A percentile compares a stretch with the other conserved stretches of the same genome.
Evolutionary conservation across 2,113 vertebrate genomes (phyloP).

Genomic region (Podocnemis expansa): DNA sequence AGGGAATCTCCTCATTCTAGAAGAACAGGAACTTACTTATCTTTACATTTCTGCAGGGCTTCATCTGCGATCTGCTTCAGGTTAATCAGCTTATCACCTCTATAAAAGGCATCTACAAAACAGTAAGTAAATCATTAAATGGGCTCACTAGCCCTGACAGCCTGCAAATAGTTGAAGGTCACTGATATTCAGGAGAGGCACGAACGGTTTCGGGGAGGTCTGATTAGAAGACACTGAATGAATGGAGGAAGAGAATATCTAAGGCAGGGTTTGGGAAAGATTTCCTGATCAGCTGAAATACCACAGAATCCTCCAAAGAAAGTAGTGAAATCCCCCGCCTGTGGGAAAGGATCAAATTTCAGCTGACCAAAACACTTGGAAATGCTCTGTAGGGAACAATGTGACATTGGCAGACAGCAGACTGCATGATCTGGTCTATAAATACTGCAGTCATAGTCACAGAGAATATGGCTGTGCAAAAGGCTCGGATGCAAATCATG

Average conservation of each 20-base stretch:
- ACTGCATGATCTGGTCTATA: not conserved
- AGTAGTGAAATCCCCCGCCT: not conserved
- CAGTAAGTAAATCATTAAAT: not conserved
- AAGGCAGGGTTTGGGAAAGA: constrained; percentile 23
- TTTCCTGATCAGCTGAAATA: constrained; percentile 14
- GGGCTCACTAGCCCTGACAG: not conserved
- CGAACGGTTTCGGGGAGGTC: not conserved
- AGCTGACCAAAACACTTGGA: not conserved
- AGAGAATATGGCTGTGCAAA: not conserved
- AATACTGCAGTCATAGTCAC: not conserved
- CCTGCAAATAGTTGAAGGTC: constrained; percentile 7
- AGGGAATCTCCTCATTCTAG: not conserved
- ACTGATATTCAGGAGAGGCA: not conserved
- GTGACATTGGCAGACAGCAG: rapidly evolving
- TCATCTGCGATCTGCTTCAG: constrained; percentile 94
- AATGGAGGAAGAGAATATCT: not conserved
- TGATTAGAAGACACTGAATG: not conserved
- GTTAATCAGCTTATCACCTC: constrained; percentile 95
- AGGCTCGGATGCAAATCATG: not conserved
- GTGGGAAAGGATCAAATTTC: constrained; percentile 5
- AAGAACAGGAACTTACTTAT: constrained; percentile 83
- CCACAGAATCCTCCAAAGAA: constrained; percentile 9
- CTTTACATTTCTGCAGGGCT: constrained; percentile 89
- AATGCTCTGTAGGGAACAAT: constrained; percentile 9
- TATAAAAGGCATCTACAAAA: constrained; percentile 92